Conservation (phyloP, 2,888 invertebrate genomes). For the Leptinotarsa juncta region DNA sequence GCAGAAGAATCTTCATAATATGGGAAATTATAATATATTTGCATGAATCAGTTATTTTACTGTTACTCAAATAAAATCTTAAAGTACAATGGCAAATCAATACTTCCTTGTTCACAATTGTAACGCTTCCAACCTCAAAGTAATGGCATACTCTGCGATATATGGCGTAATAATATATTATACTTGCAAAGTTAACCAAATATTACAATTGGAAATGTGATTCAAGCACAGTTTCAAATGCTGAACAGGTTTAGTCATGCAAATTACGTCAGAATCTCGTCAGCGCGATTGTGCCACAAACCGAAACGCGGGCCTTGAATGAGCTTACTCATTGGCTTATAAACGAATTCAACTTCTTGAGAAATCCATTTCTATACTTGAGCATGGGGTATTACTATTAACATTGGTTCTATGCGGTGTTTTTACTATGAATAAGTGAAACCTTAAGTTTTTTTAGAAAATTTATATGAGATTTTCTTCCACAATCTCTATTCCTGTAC, state of each 20-base stretch:
- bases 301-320: background rate
- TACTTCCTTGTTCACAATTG: conserved; percentile 36
- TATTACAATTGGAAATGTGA: conserved; percentile 33
- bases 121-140: conserved; percentile 30
- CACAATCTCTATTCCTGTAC: too few relatives aligned
- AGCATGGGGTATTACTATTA: too few relatives aligned
- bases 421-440: too few relatives aligned
- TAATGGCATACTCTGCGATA: conserved; percentile 31
- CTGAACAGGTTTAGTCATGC: conserved; percentile 28
- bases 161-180: conserved; percentile 37
- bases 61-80: conserved; percentile 20
- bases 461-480: too few relatives aligned
- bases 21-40: too few relatives aligned
- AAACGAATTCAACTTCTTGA: background rate
- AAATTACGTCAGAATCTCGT: conserved; percentile 22
- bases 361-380: background rate
- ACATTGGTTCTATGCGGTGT: too few relatives aligned
- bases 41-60: background rate
- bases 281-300: conserved; percentile 19
- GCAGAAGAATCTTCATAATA: too few relatives aligned
- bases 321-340: background rate
- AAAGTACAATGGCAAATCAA: conserved; percentile 35
- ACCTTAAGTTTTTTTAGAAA: too few relatives aligned
- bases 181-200: conserved; percentile 37
- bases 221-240: conserved; percentile 13